Base-by-base conservation (phyloP, 1,140 invertebrate species). In the Drosophila dunni region DNA sequence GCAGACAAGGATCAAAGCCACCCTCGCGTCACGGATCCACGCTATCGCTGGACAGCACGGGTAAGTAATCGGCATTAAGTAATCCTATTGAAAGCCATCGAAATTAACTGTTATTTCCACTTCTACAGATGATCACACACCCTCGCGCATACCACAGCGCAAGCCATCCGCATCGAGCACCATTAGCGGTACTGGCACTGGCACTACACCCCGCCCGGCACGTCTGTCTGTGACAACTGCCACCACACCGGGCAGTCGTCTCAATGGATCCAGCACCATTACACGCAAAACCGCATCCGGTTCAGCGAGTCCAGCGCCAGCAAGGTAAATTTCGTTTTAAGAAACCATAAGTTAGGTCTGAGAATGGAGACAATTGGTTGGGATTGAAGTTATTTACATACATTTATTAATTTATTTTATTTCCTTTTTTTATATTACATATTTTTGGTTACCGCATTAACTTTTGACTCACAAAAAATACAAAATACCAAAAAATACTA, bases 11-110 rank as follows among this genome's bases (percentile, higher is more conserved):
- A 46, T 97, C 96, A 38, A 97, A 98, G 92, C 97, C 97, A 78
- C 96, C 97, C 17, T 98, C 97, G 90, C 95, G 98, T 88, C 97
- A 98, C 89, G 97, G 97, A 69, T 99, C 98, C 36, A 98, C 97
- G 81, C 94, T 98, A 50, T 98, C 97, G 17, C 93, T 98, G 62
- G 97, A 98, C 91, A 97, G 96, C 91, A 97, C 96, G 90, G 96
- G 96, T 97, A 93, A 92, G 70, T 29, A 29, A 29, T 24, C 7
- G 29, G 34, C 17, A 20, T n/a, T n/a, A 3, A 6, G 24, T 5
- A 29, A 15, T 40, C 13, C 29, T 0, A 3, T 40, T 1, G 8
- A n/a, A 3, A 7, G 7, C 6, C 15, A 44, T 36, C 7, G 6
- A 29, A 29, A 5, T 29, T 13, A 58, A 36, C 20, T 7, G n/a